Conservation (phyloP, 2,888 invertebrate species). For the Dichetophora obliterata region DNA sequence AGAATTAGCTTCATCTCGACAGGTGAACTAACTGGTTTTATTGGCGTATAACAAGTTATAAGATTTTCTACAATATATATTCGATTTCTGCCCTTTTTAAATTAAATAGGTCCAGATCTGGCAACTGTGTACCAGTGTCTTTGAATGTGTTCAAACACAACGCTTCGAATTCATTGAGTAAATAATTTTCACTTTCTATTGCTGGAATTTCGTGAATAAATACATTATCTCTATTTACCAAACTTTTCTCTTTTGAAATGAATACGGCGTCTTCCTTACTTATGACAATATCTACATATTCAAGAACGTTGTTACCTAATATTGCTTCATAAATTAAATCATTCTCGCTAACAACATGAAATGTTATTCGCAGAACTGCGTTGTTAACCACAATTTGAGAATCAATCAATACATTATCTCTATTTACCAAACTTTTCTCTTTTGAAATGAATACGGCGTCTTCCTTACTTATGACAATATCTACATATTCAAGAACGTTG, state of each 20-base stretch:
- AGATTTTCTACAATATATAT: neutral
- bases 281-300: slow-evolving; percentile 22
- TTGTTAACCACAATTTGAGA: slow-evolving; percentile 17
- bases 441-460: neutral
- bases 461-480: slow-evolving; percentile 21
- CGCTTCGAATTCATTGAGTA: neutral
- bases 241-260: neutral
- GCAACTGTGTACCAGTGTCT: neutral
- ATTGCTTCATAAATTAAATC: slow-evolving; percentile 41
- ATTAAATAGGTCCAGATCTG: slow-evolving; percentile 1
- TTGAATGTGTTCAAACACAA: neutral
- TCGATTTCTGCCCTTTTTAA: neutral
- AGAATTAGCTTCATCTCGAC: slow-evolving; percentile 27
- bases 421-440: neutral
- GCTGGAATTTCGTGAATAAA: neutral
- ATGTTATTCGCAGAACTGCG: slow-evolving; percentile 20
- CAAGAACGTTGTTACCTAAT: slow-evolving; percentile 39
- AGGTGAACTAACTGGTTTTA: neutral
- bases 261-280: slow-evolving; percentile 3
- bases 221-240: neutral
- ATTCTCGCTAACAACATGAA: slow-evolving; percentile 34
- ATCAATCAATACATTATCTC: neutral
- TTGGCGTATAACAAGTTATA: slow-evolving; percentile 2
- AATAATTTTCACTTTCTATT: neutral
- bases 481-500: slow-evolving; percentile 28